Evolutionary conservation across 2,888 invertebrate genomes (phyloP).

Genomic region (Dolichopus griseipennis): DNA sequence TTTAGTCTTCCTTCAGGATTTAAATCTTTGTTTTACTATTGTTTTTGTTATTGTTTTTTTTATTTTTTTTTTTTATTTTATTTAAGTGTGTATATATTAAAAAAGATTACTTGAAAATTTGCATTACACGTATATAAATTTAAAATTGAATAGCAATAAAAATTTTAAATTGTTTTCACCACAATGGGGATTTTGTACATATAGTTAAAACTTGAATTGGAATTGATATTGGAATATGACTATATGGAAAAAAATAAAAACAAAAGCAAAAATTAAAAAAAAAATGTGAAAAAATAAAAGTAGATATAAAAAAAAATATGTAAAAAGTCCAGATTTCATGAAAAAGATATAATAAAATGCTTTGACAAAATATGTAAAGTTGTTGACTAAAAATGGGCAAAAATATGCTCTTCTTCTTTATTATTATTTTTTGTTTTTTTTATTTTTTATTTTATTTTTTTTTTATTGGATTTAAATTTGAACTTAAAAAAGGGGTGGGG

Average conservation of each 20-base stretch:
- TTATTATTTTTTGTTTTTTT: too few species aligned
- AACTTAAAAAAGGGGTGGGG: too few species aligned
- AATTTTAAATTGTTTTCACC: conserved; percentile 6
- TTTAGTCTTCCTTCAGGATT: background rate
- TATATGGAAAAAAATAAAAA: too few species aligned
- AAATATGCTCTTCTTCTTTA: background rate
- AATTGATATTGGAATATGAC: too few species aligned
- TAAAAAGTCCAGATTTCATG: background rate
- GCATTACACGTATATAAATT: conserved; percentile 1
- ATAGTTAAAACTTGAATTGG: too few species aligned
- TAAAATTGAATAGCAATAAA: conserved; percentile 4
- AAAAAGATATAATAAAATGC: background rate
- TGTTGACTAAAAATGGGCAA: background rate
- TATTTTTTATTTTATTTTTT: too few species aligned
- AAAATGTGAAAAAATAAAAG: too few species aligned
- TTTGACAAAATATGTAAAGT: conserved; percentile 6
- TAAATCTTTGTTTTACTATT: background rate
- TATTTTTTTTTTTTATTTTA: background rate
- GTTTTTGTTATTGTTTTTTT: too few species aligned
- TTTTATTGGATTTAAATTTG: too few species aligned
- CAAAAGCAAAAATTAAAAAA: too few species aligned
- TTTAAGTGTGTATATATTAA: background rate
- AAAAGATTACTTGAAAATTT: background rate
- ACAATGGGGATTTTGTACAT: background rate
- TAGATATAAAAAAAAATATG: background rate